A percentile compares a stretch with the other conserved stretches of the same genome.
Conservation (phyloP, 2,797 vertebrate species). For the Sciurus vulgaris region DNA sequence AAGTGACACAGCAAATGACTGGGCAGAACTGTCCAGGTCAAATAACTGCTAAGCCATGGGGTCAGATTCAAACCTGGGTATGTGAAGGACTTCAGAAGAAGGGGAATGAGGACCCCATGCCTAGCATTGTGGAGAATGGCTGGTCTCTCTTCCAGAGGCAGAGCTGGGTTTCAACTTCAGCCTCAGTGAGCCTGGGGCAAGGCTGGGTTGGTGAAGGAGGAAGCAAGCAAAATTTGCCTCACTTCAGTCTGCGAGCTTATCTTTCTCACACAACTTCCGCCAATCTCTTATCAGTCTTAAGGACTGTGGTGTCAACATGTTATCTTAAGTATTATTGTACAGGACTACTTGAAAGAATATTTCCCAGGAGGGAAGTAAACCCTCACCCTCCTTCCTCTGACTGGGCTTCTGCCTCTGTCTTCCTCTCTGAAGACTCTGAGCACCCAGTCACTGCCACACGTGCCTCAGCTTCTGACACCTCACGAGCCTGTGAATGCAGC, state of each 20-base stretch:
- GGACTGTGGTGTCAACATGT: background rate
- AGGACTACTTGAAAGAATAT: background rate
- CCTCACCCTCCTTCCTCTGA: slow-evolving; percentile 12
- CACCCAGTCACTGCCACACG: background rate
- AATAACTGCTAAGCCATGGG: background rate
- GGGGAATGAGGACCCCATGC: background rate
- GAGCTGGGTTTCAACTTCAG: background rate
- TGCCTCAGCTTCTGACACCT: background rate
- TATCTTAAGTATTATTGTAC: slow-evolving; percentile 5
- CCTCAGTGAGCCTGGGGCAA: background rate
- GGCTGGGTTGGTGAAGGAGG: background rate
- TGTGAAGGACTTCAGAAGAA: background rate
- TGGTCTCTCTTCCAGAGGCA: background rate
- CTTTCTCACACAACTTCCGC: slow-evolving; percentile 45
- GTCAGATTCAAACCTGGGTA: background rate
- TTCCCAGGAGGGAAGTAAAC: background rate
- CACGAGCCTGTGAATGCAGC: background rate
- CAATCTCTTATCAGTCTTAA: slow-evolving; percentile 36
- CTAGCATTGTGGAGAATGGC: background rate
- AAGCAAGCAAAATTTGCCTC: background rate
- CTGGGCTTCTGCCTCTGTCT: background rate
- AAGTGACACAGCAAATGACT: background rate
- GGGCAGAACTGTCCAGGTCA: slow-evolving; percentile 11
- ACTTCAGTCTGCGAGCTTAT: slow-evolving; percentile 14
- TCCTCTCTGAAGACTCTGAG: slow-evolving; percentile 29